phyloP scores from a whole-genome alignment of 2,797 vertebrate species.

The Argyrosomus regius region DNA sequence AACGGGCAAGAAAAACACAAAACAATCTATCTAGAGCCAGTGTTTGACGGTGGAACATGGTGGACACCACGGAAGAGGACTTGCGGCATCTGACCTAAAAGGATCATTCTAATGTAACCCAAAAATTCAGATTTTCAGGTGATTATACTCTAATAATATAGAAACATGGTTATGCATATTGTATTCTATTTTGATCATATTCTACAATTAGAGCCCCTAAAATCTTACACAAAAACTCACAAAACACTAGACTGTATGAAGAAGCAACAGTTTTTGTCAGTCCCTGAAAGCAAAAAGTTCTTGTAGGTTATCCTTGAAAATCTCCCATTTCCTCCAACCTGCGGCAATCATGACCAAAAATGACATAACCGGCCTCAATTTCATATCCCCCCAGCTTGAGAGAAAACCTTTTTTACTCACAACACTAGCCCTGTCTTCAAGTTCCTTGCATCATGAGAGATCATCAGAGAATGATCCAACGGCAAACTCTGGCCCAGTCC shows the following conservation, averaged over 20 bases:
- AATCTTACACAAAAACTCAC: no score
- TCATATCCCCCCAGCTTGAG: slow-evolving; percentile 22
- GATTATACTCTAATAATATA: no score
- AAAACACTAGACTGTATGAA: not conserved
- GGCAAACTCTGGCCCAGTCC: slow-evolving; percentile 57
- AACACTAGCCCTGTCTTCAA: slow-evolving; percentile 9
- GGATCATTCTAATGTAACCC: no score
- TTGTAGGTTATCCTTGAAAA: slow-evolving; percentile 10
- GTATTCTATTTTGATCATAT: no score
- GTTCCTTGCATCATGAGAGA: slow-evolving; percentile 63
- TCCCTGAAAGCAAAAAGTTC: not conserved
- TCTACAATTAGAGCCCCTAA: no score
- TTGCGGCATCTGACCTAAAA: no score
- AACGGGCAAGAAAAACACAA: no score
- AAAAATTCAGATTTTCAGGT: no score
- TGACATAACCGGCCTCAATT: slow-evolving; percentile 32
- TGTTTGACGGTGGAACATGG: no score
- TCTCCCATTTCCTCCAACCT: slow-evolving; percentile 23
- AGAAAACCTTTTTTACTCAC: slow-evolving; percentile 33
- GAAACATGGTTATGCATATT: no score
- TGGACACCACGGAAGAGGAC: no score
- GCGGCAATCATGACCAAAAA: slow-evolving; percentile 21
- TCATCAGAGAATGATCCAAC: slow-evolving; percentile 61
- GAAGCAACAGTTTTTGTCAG: not conserved
- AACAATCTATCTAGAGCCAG: no score